phyloP scores from a whole-genome alignment of 2,797 vertebrate genomes.

The Tauraco hartlaubi region DNA sequence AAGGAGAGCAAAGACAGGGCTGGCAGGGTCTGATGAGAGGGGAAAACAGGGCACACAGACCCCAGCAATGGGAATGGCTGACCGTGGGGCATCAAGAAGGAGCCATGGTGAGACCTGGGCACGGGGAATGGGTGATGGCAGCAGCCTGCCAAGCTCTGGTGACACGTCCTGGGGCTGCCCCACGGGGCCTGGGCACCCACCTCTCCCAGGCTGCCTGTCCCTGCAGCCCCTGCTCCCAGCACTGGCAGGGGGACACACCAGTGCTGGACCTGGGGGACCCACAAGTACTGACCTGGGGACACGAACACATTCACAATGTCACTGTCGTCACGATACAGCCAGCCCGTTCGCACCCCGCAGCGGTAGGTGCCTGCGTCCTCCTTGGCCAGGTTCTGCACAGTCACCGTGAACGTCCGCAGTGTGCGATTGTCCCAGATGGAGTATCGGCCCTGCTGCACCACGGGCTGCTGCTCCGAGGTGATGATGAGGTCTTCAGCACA shows the following conservation, averaged over 20 bases:
- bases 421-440: too few species aligned
- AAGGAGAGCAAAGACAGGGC: not conserved
- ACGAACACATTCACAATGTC: not conserved
- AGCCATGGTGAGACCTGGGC: not conserved
- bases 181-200: rapidly evolving
- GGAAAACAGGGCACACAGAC: not conserved
- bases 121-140: rapidly evolving
- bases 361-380: too few species aligned
- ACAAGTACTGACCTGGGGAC: not conserved
- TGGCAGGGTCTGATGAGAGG: not conserved
- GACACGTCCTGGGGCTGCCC: rapidly evolving
- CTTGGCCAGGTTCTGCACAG: too few species aligned
- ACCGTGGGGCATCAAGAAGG: rapidly evolving
- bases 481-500: not conserved
- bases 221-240: rapidly evolving
- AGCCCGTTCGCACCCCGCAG: too few species aligned
- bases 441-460: too few species aligned
- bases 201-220: too few species aligned
- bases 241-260: rapidly evolving
- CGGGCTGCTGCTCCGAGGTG: not conserved
- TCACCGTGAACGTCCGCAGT: too few species aligned
- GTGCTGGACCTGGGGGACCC: rapidly evolving
- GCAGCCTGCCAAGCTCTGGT: not conserved
- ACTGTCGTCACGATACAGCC: too few species aligned
- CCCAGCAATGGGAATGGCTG: not conserved